Conservation (phyloP, 2,888 invertebrate genomes). For the Pyrrhia umbra region DNA sequence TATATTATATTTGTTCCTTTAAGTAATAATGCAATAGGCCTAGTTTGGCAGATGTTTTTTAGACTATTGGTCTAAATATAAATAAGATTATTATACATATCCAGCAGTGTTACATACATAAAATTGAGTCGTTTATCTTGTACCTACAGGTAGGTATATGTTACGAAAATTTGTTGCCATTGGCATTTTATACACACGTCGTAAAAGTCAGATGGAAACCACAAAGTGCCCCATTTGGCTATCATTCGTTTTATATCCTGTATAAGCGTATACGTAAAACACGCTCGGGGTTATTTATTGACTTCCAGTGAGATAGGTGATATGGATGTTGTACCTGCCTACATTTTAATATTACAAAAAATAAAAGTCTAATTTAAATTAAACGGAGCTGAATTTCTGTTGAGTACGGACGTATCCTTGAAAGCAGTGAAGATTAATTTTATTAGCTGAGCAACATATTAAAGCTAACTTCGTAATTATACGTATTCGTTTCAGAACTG, state of each 20-base stretch:
- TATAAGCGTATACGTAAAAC: conserved; percentile 62
- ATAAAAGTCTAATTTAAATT: conserved; percentile 28
- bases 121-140: conserved; percentile 24
- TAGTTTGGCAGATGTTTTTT: too few relatives aligned
- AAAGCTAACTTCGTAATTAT: too few relatives aligned
- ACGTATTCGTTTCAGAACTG: too few relatives aligned
- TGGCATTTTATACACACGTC: conserved; percentile 68
- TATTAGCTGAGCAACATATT: too few relatives aligned
- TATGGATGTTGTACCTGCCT: conserved; percentile 6
- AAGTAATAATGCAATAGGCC: too few relatives aligned
- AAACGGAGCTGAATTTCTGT: not conserved
- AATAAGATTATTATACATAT: not conserved
- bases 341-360: not conserved
- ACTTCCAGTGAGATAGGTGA: conserved; percentile 37
- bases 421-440: too few relatives aligned
- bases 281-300: conserved; percentile 55
- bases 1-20: too few relatives aligned
- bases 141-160: conserved; percentile 12
- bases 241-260: conserved; percentile 70
- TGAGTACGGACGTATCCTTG: too few relatives aligned
- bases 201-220: conserved; percentile 72
- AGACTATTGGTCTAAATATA: too few relatives aligned
- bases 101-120: conserved; percentile 16
- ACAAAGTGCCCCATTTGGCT: conserved; percentile 67
- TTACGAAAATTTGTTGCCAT: conserved; percentile 61